These are phyloP conservation scores for Bufo gargarizans DNA, from an alignment of 2,113 vertebrate species.

Conservation along the genomic window DNA sequence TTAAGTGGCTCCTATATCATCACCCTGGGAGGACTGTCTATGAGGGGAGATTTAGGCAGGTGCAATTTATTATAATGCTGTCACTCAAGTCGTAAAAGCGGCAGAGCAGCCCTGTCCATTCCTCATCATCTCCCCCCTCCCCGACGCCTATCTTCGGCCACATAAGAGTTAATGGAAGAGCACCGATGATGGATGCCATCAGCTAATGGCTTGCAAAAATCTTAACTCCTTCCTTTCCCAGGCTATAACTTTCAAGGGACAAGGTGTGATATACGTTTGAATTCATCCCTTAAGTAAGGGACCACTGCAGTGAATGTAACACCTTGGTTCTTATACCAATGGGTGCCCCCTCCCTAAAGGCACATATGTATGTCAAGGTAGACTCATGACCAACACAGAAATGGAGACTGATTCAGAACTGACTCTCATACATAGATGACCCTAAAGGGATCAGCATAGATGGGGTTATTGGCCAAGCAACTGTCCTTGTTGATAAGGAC, in stretches of 20 bases:
- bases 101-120: neutral
- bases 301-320: neutral
- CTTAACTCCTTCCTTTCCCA: neutral
- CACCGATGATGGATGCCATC: neutral
- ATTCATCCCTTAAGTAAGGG: neutral
- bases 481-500: neutral
- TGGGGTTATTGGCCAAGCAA: too few species aligned
- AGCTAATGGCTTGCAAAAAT: neutral
- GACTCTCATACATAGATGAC: too few species aligned
- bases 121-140: neutral
- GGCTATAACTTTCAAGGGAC: neutral
- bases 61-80: neutral
- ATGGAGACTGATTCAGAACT: neutral
- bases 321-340: neutral
- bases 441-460: too few species aligned
- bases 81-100: neutral
- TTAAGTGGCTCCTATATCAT: conserved; percentile 47
- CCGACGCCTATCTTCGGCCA: neutral
- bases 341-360: neutral
- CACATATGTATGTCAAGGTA: neutral
- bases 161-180: neutral
- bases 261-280: neutral
- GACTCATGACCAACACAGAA: neutral
- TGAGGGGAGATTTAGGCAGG: neutral
- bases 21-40: conserved; percentile 1